phyloP scores from a whole-genome alignment of 2,797 vertebrate species.

The Erethizon dorsatum region DNA sequence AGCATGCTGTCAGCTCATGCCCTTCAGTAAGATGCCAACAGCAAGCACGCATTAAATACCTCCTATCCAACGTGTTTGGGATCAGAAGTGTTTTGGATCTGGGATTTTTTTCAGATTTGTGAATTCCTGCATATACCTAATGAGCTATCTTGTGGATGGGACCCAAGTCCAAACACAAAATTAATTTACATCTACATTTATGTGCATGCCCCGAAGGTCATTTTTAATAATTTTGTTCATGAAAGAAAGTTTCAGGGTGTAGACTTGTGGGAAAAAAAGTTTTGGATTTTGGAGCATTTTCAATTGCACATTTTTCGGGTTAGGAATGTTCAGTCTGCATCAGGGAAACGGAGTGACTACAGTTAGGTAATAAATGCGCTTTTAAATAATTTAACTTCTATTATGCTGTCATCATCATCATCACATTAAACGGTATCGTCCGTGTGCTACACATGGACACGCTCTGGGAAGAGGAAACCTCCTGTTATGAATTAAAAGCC shows the following conservation, averaged over 20 bases:
- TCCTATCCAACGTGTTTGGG: neutral
- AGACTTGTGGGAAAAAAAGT: neutral
- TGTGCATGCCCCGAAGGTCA: neutral
- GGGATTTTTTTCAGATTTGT: neutral
- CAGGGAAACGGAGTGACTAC: neutral
- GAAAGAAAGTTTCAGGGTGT: neutral
- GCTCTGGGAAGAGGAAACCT: neutral
- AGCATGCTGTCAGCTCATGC: neutral
- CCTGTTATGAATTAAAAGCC: neutral
- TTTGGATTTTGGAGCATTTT: neutral
- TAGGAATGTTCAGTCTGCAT: neutral
- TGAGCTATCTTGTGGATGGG: neutral
- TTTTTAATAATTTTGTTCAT: neutral
- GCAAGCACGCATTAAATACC: neutral
- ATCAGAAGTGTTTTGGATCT: neutral
- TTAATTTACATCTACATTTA: neutral
- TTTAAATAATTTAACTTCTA: too few relatives aligned
- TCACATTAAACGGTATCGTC: neutral
- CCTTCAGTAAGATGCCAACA: neutral
- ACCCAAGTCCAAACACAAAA: neutral
- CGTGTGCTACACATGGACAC: accelerated
- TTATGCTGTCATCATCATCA: accelerated
- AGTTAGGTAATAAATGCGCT: neutral
- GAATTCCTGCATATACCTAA: neutral
- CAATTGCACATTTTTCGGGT: neutral